Percentiles rank a stretch among this genome's conserved stretches.
Evolutionary conservation across 2,888 invertebrate genomes (phyloP).

Genomic region (Caenorhabditis sp.): DNA sequence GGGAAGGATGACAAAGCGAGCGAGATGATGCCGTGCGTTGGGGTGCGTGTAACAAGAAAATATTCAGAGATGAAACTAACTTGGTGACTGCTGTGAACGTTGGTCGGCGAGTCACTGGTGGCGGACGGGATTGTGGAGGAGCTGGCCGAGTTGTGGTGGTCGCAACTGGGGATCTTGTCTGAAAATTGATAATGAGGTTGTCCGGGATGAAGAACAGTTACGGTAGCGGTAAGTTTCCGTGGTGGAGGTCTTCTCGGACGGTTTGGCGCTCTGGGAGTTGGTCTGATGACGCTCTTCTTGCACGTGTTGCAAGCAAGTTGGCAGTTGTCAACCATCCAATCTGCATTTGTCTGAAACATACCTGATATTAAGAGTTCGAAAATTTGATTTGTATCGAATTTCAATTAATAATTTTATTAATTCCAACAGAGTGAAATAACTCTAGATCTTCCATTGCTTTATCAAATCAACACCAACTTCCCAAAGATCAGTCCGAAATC

Average conservation of each 20-base stretch:
- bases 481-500: no score
- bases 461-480: neutral
- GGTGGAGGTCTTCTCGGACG: conserved; percentile 59
- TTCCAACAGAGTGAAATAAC: neutral
- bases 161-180: conserved; percentile 26
- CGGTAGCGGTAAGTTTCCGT: conserved; percentile 21
- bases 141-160: conserved; percentile 10
- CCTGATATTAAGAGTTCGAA: no score
- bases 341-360: conserved; percentile 78
- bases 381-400: no score
- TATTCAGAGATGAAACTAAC: conserved; percentile 25
- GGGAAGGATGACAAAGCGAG: conserved; percentile 32
- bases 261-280: conserved; percentile 35
- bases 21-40: neutral
- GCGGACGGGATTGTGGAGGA: conserved; percentile 55
- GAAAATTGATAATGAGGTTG: neutral
- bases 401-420: no score
- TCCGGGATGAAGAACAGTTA: neutral
- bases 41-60: conserved; percentile 26
- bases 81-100: conserved; percentile 45
- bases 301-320: conserved; percentile 80
- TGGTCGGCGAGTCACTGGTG: conserved; percentile 52
- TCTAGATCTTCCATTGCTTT: no score
- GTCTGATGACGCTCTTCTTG: conserved; percentile 46
- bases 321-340: conserved; percentile 82